A percentile compares a stretch with the other conserved stretches of the same genome.
These are phyloP conservation scores for Sesamia nonagrioides DNA, from an alignment of 1,140 invertebrate species.

Conservation along the genomic window DNA sequence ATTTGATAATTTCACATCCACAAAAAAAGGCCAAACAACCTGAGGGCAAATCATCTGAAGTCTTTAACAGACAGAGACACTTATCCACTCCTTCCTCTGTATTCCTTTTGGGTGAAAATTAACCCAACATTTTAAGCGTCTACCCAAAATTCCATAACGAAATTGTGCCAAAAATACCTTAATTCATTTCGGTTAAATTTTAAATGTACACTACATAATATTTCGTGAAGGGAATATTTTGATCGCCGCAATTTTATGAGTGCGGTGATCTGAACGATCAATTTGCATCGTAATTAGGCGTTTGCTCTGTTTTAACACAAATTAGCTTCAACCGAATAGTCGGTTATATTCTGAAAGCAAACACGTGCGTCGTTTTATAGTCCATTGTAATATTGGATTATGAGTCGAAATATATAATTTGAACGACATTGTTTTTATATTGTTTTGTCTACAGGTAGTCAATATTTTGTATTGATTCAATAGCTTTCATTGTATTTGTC, in stretches of 20 bases:
- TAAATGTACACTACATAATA: slow-evolving; percentile 40
- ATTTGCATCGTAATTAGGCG: slow-evolving; percentile 82
- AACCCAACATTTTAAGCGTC: slow-evolving; percentile 34
- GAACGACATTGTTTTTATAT: slow-evolving; percentile 18
- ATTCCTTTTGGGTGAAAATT: no score
- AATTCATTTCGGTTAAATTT: slow-evolving; percentile 45
- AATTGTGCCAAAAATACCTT: slow-evolving; percentile 40
- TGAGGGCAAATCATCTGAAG: no score
- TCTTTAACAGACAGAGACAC: no score
- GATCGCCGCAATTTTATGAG: slow-evolving; percentile 68
- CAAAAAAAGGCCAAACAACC: no score
- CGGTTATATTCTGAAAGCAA: slow-evolving; percentile 61
- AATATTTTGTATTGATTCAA: neutral
- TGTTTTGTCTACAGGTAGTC: slow-evolving; percentile 19
- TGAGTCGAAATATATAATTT: slow-evolving; percentile 45
- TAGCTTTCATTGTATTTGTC: neutral
- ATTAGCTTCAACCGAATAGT: slow-evolving; percentile 72
- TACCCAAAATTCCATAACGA: slow-evolving; percentile 30
- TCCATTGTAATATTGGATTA: slow-evolving; percentile 47
- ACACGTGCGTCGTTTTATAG: slow-evolving; percentile 53
- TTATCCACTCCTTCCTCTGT: no score
- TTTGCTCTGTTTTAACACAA: slow-evolving; percentile 78
- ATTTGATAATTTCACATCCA: no score
- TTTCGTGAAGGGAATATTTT: slow-evolving; percentile 50
- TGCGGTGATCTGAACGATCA: slow-evolving; percentile 76